A percentile compares a stretch with the other conserved stretches of the same genome.
phyloP scores from a whole-genome alignment of 2,888 invertebrate genomes.

The Hoplodrina ambigua region DNA sequence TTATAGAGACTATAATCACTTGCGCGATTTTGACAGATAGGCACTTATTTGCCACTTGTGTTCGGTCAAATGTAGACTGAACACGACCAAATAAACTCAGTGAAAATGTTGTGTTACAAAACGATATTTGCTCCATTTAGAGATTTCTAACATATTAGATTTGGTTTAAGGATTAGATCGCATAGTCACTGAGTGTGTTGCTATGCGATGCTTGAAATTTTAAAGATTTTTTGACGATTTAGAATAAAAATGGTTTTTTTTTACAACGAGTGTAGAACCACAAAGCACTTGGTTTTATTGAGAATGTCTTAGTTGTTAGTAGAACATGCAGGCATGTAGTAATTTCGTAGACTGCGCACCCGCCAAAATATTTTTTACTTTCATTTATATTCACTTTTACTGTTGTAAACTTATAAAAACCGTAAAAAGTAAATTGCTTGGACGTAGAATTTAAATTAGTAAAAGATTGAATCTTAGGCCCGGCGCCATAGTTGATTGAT shows the following conservation, averaged over 20 bases:
- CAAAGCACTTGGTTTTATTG: conserved; percentile 45
- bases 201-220: conserved; percentile 34
- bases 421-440: conserved; percentile 48
- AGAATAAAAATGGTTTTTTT: conserved; percentile 29
- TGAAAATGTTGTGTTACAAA: conserved; percentile 21
- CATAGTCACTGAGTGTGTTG: conserved; percentile 13
- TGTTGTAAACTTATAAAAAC: conserved; percentile 53
- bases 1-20: conserved; percentile 5
- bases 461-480: conserved; percentile 23
- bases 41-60: conserved; percentile 7
- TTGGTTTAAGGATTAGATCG: conserved; percentile 25
- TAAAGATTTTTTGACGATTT: conserved; percentile 22
- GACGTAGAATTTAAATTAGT: conserved; percentile 35
- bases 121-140: conserved; percentile 53
- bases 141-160: conserved; percentile 19
- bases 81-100: conserved; percentile 1
- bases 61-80: conserved; percentile 8
- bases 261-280: conserved; percentile 29
- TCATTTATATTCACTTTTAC: conserved; percentile 46
- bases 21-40: conserved; percentile 15
- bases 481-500: not conserved
- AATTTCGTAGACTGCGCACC: conserved; percentile 79
- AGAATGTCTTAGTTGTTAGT: conserved; percentile 38
- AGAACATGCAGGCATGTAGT: conserved; percentile 47
- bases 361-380: conserved; percentile 76